These are phyloP conservation scores for Drosophila fuyamai DNA, from an alignment of 1,140 invertebrate species.

Conservation along the genomic window DNA sequence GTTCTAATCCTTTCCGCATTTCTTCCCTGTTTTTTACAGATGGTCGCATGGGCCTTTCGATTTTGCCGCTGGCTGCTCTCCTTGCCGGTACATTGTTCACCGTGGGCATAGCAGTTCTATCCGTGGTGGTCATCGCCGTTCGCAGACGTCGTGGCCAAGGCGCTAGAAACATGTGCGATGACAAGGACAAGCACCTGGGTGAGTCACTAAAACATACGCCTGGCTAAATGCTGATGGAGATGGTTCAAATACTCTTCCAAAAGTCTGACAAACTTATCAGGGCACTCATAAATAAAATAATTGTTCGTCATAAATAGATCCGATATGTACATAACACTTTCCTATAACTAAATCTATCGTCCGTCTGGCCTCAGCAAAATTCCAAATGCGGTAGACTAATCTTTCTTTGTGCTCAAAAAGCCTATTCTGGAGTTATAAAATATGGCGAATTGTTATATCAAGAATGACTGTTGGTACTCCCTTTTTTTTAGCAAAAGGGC, in stretches of 20 bases:
- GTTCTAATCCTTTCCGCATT: neutral
- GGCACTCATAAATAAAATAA: neutral
- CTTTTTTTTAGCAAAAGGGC: too few species aligned
- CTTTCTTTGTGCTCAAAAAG: too few species aligned
- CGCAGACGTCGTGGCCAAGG: conserved; percentile 84
- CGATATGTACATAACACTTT: too few species aligned
- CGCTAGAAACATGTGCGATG: conserved; percentile 73
- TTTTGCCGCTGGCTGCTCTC: conserved; percentile 87
- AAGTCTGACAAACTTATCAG: neutral
- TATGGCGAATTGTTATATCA: too few species aligned
- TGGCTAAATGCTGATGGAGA: too few species aligned
- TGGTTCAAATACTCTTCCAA: neutral
- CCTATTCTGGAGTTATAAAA: too few species aligned
- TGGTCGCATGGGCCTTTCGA: conserved; percentile 86
- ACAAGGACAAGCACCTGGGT: conserved; percentile 87
- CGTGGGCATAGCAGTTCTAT: conserved; percentile 87
- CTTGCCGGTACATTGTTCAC: conserved; percentile 87
- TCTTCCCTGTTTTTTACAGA: conserved; percentile 84
- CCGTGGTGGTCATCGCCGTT: conserved; percentile 87
- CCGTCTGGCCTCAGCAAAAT: too few species aligned
- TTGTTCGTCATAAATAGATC: neutral
- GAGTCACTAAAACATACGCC: conserved; percentile 46
- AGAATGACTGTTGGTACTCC: too few species aligned
- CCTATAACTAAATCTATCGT: too few species aligned
- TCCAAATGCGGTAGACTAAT: too few species aligned